phyloP scores from a whole-genome alignment of 2,888 invertebrate species.

The Ectemnius lituratus region DNA sequence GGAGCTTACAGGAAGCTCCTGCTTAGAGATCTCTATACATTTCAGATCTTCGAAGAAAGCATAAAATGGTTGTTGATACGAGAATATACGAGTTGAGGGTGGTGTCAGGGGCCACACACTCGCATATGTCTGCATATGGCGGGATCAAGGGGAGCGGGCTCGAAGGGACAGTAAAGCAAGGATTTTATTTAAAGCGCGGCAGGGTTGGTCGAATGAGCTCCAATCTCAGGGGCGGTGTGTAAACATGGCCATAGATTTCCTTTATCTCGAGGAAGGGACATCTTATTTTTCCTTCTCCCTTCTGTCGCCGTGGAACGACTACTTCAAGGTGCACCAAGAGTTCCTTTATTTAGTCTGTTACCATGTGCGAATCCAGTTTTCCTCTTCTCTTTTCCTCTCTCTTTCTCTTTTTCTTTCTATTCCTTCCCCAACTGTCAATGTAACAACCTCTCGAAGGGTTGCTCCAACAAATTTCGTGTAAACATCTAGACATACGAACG shows the following conservation, averaged over 20 bases:
- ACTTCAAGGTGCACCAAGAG: constrained; percentile 25
- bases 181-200: constrained; percentile 50
- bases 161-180: constrained; percentile 31
- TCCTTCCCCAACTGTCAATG: constrained; percentile 19
- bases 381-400: too few species aligned
- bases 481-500: constrained; percentile 15
- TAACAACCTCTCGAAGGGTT: constrained; percentile 27
- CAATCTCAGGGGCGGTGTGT: constrained; percentile 53
- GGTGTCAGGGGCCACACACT: constrained; percentile 2
- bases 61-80: constrained; percentile 3
- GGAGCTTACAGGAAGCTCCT: too few species aligned
- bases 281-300: constrained; percentile 41
- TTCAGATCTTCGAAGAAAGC: too few species aligned
- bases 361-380: constrained; percentile 27
- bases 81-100: constrained; percentile 22
- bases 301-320: constrained; percentile 36
- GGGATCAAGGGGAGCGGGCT: constrained; percentile 4
- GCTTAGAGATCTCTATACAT: too few species aligned
- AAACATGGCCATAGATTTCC: constrained; percentile 62
- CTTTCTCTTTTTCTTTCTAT: too few species aligned
- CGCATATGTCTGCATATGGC: neutral
- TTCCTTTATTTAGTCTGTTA: constrained; percentile 30
- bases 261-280: constrained; percentile 53
- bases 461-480: constrained; percentile 38
- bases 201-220: constrained; percentile 48